A percentile compares a stretch with the other conserved stretches of the same genome.
These are phyloP conservation scores for Rhorus exstirpatorius DNA, from an alignment of 2,888 invertebrate species.

Conservation along the genomic window DNA sequence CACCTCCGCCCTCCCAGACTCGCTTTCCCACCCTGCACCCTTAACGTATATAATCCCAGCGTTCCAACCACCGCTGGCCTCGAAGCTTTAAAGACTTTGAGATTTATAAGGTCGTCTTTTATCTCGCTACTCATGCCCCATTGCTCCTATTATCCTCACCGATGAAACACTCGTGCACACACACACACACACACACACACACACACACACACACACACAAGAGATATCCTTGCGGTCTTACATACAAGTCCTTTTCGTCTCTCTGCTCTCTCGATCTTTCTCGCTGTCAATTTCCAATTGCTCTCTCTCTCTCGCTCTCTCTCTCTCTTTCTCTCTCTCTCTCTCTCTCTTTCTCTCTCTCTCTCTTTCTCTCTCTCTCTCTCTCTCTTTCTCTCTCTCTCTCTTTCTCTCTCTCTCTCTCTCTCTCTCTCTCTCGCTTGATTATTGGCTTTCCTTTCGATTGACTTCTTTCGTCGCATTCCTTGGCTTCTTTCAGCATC, in stretches of 20 bases:
- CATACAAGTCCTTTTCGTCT: slow-evolving; percentile 19
- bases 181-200: too few relatives aligned
- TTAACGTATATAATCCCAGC: slow-evolving; percentile 19
- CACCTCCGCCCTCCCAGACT: slow-evolving; percentile 5
- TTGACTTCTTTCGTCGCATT: too few relatives aligned
- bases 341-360: background rate
- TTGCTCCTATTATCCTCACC: slow-evolving; percentile 67
- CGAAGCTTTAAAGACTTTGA: slow-evolving; percentile 64
- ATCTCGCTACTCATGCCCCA: slow-evolving; percentile 69
- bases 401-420: background rate
- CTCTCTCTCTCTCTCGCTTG: too few relatives aligned
- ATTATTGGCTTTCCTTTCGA: too few relatives aligned
- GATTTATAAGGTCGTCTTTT: slow-evolving; percentile 72
- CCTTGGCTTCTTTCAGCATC: too few relatives aligned
- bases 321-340: slow-evolving; percentile 14
- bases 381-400: background rate
- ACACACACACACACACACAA: slow-evolving; percentile 21
- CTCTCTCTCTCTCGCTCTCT: too few relatives aligned
- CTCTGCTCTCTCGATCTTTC: slow-evolving; percentile 40
- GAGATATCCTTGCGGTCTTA: slow-evolving; percentile 51
- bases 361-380: slow-evolving; percentile 12
- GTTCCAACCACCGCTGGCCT: slow-evolving; percentile 41
- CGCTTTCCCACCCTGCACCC: background rate
- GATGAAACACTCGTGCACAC: too few relatives aligned
- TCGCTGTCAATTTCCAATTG: too few relatives aligned